phyloP scores from a whole-genome alignment of 2,888 invertebrate genomes.

The Nematopogon swammerdamellus region DNA sequence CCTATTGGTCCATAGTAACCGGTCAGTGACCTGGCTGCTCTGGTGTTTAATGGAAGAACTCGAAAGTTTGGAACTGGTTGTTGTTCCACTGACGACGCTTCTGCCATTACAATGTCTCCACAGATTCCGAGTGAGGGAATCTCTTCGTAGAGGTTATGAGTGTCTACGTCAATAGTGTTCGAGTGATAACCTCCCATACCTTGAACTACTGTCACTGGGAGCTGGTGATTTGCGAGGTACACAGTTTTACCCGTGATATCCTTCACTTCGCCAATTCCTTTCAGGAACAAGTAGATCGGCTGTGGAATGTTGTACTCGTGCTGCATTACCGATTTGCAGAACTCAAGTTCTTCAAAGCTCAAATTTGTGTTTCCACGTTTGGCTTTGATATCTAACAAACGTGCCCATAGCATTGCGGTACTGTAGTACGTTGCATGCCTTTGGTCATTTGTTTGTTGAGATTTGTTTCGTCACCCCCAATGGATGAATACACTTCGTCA shows the following conservation, averaged over 20 bases:
- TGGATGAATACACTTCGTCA: slow-evolving; percentile 14
- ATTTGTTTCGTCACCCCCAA: slow-evolving; percentile 13
- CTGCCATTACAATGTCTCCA: slow-evolving; percentile 22
- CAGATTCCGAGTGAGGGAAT: slow-evolving; percentile 17
- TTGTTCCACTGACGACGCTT: slow-evolving; percentile 11
- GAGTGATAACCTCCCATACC: slow-evolving; percentile 19
- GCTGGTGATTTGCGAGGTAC: slow-evolving; percentile 11
- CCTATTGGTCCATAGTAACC: slow-evolving; percentile 5
- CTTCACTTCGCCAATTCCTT: slow-evolving; percentile 13
- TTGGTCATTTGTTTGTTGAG: slow-evolving; percentile 14
- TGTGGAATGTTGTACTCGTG: slow-evolving; percentile 18
- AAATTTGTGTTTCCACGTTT: slow-evolving; percentile 15
- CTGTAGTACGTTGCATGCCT: slow-evolving; percentile 15
- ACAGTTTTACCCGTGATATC: slow-evolving; percentile 16
- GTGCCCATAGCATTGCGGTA: slow-evolving; percentile 14
- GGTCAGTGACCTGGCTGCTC: slow-evolving; percentile 3
- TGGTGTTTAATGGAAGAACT: slow-evolving; percentile 5
- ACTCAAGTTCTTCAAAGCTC: slow-evolving; percentile 15
- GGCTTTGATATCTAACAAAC: slow-evolving; percentile 14
- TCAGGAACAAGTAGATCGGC: slow-evolving; percentile 14
- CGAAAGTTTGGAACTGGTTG: slow-evolving; percentile 19
- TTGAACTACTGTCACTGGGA: slow-evolving; percentile 16
- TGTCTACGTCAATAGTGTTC: slow-evolving; percentile 12
- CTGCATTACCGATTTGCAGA: slow-evolving; percentile 14
- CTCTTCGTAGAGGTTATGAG: slow-evolving; percentile 21